Conservation (phyloP, 2,113 vertebrate genomes). For the Phalacrocorax aristotelis region DNA sequence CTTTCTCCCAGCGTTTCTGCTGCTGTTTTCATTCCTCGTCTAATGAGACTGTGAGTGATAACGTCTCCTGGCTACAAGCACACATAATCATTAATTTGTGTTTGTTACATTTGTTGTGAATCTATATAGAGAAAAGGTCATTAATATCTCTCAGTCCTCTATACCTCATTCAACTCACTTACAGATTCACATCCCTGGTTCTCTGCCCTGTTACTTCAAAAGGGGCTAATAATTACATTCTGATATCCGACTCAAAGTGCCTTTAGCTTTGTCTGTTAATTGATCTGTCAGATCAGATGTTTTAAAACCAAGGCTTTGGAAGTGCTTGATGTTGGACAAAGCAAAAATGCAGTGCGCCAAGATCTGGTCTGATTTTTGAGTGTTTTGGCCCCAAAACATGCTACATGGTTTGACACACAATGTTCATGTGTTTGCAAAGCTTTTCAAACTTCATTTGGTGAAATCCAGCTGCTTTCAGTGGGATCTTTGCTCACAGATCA, state of each 20-base stretch:
- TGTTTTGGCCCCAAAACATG: not conserved
- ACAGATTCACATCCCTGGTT: not conserved
- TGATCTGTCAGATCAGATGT: not conserved
- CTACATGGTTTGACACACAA: constrained; percentile 5
- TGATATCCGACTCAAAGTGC: not conserved
- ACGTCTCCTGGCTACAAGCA: not conserved
- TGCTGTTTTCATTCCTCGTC: not conserved
- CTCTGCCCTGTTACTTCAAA: not conserved
- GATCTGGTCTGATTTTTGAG: not conserved
- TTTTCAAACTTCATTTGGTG: constrained; percentile 16
- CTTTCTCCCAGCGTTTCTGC: not conserved
- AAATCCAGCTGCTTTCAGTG: constrained; percentile 15
- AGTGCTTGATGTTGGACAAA: not conserved
- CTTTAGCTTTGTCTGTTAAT: not conserved
- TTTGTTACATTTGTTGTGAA: not conserved
- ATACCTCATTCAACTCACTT: not conserved
- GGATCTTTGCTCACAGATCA: not conserved
- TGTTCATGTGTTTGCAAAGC: not conserved
- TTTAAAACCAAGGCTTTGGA: not conserved
- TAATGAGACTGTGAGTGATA: not conserved
- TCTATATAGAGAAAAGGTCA: not conserved
- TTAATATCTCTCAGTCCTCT: not conserved
- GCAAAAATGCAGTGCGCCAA: not conserved
- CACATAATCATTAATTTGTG: not conserved
- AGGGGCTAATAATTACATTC: not conserved